phyloP scores from a whole-genome alignment of 2,113 vertebrate genomes.

The Notarius lentiginosus region DNA sequence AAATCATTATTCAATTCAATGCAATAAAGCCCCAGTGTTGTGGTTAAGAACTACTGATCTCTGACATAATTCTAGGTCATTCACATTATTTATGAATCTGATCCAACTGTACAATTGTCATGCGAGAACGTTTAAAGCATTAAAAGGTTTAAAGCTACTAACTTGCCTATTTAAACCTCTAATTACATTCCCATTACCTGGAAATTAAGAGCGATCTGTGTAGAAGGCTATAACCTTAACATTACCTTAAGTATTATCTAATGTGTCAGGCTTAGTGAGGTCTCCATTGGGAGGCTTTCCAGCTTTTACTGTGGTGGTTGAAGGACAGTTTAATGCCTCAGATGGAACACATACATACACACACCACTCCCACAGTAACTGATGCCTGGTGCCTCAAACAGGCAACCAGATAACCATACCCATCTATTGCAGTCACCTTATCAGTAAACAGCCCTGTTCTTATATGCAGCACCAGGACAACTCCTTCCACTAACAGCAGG shows the following conservation, averaged over 20 bases:
- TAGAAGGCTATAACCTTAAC: slow-evolving; percentile 27
- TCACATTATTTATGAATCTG: not conserved
- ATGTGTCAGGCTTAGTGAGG: not conserved
- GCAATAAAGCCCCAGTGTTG: not conserved
- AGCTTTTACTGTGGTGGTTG: slow-evolving; percentile 23
- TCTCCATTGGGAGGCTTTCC: slow-evolving; percentile 17
- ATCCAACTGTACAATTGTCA: not conserved
- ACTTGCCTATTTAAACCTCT: not conserved
- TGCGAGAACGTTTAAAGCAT: not conserved
- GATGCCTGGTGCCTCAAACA: slow-evolving; percentile 17
- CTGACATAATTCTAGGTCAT: not conserved
- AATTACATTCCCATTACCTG: not conserved
- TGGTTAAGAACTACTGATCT: not conserved
- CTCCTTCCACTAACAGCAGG: slow-evolving; percentile 1
- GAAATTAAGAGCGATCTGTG: slow-evolving; percentile 9
- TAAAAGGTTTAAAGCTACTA: not conserved
- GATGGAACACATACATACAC: slow-evolving; percentile 1
- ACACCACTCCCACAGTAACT: not conserved
- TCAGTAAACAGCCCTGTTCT: slow-evolving; percentile 33
- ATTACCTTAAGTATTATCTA: slow-evolving; percentile 22
- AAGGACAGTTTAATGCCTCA: slow-evolving; percentile 25
- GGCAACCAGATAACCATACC: slow-evolving; percentile 36
- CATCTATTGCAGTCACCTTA: slow-evolving; percentile 24
- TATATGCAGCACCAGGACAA: slow-evolving; percentile 19
- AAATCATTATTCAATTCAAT: not conserved